Conservation (phyloP, 2,797 vertebrate species). For the Amphiprion clarkii region DNA sequence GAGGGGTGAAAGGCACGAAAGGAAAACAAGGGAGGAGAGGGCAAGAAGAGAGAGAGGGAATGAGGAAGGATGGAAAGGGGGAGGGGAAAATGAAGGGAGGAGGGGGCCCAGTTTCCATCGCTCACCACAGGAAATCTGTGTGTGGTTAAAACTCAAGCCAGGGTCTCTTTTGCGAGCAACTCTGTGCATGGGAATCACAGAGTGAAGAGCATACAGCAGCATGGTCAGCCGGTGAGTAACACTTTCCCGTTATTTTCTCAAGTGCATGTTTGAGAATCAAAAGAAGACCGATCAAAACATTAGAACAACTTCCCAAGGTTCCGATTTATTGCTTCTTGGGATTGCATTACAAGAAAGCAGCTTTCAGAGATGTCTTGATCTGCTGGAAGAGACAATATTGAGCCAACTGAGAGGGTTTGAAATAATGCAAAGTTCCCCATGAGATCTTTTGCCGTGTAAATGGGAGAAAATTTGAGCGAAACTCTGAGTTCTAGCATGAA, state of each 20-base stretch:
- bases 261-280: background rate
- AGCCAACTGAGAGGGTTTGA: conserved; percentile 1
- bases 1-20: conserved; percentile 29
- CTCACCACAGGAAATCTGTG: conserved; percentile 57
- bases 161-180: conserved; percentile 25
- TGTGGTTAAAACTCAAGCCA: conserved; percentile 48
- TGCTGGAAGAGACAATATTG: background rate
- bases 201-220: conserved; percentile 40
- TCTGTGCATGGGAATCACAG: conserved; percentile 1
- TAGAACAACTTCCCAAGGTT: background rate
- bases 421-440: background rate
- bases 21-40: conserved; percentile 17
- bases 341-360: background rate
- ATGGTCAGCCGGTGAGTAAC: conserved; percentile 83
- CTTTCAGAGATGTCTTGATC: conserved; percentile 22
- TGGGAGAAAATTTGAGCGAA: background rate
- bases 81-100: conserved; percentile 27
- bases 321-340: background rate
- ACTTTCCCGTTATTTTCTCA: background rate
- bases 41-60: background rate
- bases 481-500: background rate
- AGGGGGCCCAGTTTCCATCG: conserved; percentile 46
- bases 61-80: conserved; percentile 33
- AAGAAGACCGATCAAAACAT: background rate
- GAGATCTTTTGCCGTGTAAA: fast-evolving